These are phyloP conservation scores for Diploptera punctata DNA, from an alignment of 2,888 invertebrate species.

Conservation along the genomic window DNA sequence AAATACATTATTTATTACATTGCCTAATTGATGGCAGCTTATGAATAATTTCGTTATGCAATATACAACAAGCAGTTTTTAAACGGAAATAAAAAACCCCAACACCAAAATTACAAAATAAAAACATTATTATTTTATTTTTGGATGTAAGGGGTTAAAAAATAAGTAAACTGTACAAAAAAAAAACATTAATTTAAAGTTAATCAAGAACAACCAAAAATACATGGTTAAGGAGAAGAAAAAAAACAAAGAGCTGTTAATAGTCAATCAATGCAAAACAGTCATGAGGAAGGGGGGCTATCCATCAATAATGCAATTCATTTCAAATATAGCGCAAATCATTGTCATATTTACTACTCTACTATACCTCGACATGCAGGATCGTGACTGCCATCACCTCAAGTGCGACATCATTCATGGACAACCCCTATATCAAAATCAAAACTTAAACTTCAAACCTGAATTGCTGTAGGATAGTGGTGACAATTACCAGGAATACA, in stretches of 20 bases:
- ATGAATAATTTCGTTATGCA: not conserved
- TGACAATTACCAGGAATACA: not conserved
- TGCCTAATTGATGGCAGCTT: too few relatives aligned
- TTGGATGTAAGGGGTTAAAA: too few relatives aligned
- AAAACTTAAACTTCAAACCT: slow-evolving; percentile 28
- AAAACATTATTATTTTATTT: too few relatives aligned
- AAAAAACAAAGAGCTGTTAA: too few relatives aligned
- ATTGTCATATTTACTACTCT: not conserved
- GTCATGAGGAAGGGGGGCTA: slow-evolving; percentile 3
- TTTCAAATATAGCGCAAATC: not conserved
- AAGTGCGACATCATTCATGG: slow-evolving; percentile 38
- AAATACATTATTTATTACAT: too few relatives aligned
- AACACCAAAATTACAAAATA: not conserved
- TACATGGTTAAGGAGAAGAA: too few relatives aligned
- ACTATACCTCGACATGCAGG: slow-evolving; percentile 19
- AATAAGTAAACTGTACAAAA: not conserved
- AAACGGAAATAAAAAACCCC: not conserved
- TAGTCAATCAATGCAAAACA: not conserved
- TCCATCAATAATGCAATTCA: slow-evolving; percentile 32
- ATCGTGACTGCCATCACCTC: slow-evolving; percentile 16
- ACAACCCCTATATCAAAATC: slow-evolving; percentile 30
- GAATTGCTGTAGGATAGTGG: not conserved
- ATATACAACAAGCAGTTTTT: not conserved
- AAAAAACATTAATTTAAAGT: not conserved
- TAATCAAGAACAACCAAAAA: not conserved